Evolutionary conservation across 2,113 vertebrate species (phyloP).

Genomic region (Pelmatolapia mariae): DNA sequence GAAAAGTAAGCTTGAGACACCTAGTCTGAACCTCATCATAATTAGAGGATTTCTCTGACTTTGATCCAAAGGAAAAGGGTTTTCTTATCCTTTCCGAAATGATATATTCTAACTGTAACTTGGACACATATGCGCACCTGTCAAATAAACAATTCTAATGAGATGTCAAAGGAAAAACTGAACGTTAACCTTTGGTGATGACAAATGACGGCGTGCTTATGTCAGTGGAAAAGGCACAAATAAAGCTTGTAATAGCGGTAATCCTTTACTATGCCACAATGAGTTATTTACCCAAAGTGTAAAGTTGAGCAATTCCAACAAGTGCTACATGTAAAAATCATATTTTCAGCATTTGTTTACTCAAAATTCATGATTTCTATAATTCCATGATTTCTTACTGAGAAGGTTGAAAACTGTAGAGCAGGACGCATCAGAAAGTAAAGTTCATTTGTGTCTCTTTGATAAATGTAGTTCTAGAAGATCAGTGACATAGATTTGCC

Average conservation of each 20-base stretch:
- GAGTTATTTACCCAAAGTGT: neutral
- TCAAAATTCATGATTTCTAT: neutral
- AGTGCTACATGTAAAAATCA: neutral
- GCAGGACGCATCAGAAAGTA: neutral
- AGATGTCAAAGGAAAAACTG: constrained; percentile 37
- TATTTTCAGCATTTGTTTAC: neutral
- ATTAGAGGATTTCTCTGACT: constrained; percentile 61
- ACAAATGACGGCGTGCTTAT: constrained; percentile 10
- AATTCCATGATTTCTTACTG: neutral
- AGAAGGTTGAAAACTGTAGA: neutral
- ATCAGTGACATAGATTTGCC: neutral
- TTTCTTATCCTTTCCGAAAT: constrained; percentile 21
- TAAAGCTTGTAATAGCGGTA: neutral
- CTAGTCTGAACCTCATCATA: constrained; percentile 43
- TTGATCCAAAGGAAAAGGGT: constrained; percentile 35
- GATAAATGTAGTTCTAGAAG: neutral
- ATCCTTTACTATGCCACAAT: neutral
- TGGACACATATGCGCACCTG: constrained; percentile 32
- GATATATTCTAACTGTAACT: constrained; percentile 37
- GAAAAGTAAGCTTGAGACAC: constrained; percentile 33
- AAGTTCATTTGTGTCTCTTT: neutral
- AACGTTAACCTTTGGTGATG: constrained; percentile 26
- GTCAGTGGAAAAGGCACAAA: neutral
- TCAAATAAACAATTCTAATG: constrained; percentile 56
- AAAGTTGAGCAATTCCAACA: neutral